Evolutionary conservation across 2,888 invertebrate species (phyloP).

Genomic region (Monoplex corrugatus): DNA sequence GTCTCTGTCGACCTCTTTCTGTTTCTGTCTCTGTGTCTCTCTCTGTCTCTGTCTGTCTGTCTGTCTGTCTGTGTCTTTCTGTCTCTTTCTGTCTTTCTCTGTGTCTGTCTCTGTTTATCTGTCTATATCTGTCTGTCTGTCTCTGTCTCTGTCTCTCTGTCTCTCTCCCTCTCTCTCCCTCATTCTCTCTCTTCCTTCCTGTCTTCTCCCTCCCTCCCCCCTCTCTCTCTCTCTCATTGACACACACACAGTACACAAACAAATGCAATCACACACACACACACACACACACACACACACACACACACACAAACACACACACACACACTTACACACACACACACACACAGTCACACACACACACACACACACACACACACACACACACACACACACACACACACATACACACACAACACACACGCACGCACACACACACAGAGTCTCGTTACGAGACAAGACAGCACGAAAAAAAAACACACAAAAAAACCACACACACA

Average conservation of each 20-base stretch:
- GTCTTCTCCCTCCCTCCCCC: background rate
- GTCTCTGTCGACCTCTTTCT: background rate
- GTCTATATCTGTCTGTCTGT: background rate
- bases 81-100: background rate
- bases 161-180: background rate
- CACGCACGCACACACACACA: background rate
- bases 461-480: background rate
- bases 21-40: background rate
- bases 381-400: background rate
- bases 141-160: background rate
- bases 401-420: conserved; percentile 28
- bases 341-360: conserved; percentile 14
- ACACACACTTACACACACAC: background rate
- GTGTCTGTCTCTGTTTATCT: background rate
- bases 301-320: background rate
- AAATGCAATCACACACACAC: too few species aligned
- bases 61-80: conserved; percentile 10
- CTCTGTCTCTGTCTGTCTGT: conserved; percentile 15
- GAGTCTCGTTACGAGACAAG: too few species aligned
- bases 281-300: too few species aligned
- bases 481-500: background rate
- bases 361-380: conserved; percentile 16
- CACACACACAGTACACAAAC: too few species aligned
- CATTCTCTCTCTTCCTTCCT: background rate
- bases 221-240: too few species aligned